Base-by-base conservation (phyloP, 37 sponge, comb jelly and placozoan species). In the Crambe crambe region DNA sequence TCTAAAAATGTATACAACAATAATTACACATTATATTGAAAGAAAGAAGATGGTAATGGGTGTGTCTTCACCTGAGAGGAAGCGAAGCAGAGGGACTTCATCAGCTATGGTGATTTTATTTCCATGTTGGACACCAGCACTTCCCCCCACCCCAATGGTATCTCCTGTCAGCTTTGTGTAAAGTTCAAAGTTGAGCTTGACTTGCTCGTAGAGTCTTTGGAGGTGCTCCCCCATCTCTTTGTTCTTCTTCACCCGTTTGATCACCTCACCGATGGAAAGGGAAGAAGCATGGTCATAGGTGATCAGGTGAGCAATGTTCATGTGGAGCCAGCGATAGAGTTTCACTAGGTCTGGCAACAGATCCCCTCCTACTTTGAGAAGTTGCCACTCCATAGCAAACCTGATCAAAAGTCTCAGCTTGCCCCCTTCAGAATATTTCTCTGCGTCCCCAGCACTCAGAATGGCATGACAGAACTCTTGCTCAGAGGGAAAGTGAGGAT, bases 121-220 rank as follows among this genome's bases (percentile, higher is more conserved):
- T 30, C 87, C 90, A 22, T 71, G 79, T 21, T 77, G 18, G 18
- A 85, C 76, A 12, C 83, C 79, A 20, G 80, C 81, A 80, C 90
- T 15, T 21, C 85, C 89, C 15, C 86, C 97, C 30, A 62, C 61
- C 2, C 97, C 97, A 56, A 96, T 82, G 31, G 86, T 83, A n/a
- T 86, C 93, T 32, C 97, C 94, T 67, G 79, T 78, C 75, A 93
- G 72, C 15, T 90, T 75, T 26, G 93, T 88, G 63, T 96, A 96
- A 42, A 59, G 18, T 58, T 87, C 90, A 88, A 86, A 96, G 47
- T 42, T 43, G 0, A 0, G 72, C 77, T 87, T 89, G 29, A 94
- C 76, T 32, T 79, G 74, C 23, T 74, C 71, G 58, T 78, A 94
- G 26, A 94, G 91, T 4, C 59, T 57, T 20, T 18, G 26, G 21